phyloP scores from a whole-genome alignment of 2,888 invertebrate genomes.

The Formica aserva region DNA sequence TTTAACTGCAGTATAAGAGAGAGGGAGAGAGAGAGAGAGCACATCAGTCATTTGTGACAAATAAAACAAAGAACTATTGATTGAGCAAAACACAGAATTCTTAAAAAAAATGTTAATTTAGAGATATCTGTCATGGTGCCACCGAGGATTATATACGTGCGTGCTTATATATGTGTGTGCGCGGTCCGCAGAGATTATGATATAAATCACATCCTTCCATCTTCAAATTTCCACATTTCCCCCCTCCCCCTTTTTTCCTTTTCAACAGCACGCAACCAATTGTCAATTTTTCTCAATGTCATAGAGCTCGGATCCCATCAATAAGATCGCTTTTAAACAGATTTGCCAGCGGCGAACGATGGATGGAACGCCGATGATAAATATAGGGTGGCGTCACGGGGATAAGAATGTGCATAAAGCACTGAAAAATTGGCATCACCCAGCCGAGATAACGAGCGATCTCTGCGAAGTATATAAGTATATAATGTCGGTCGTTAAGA shows the following conservation, averaged over 20 bases:
- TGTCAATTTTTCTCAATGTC: conserved; percentile 73
- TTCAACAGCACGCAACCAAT: conserved; percentile 46
- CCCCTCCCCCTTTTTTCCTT: neutral
- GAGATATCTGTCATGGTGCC: conserved; percentile 1
- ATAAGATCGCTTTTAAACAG: conserved; percentile 74
- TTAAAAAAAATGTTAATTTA: conserved; percentile 50
- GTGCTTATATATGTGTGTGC: neutral
- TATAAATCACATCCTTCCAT: conserved; percentile 68
- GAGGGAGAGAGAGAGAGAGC: too few relatives aligned
- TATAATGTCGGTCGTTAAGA: conserved; percentile 59
- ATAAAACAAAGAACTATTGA: neutral
- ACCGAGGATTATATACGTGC: neutral
- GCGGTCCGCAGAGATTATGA: conserved; percentile 64
- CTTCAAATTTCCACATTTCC: conserved; percentile 6
- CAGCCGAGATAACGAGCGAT: conserved; percentile 66
- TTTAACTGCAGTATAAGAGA: neutral
- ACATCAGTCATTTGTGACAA: neutral
- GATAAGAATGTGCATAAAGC: conserved; percentile 59
- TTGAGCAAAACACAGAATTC: neutral
- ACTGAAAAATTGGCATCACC: conserved; percentile 74
- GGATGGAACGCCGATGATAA: conserved; percentile 70
- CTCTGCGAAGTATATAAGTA: conserved; percentile 54
- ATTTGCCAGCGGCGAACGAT: conserved; percentile 71
- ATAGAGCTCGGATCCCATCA: conserved; percentile 65
- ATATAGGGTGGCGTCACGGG: conserved; percentile 57